Evolutionary conservation across 2,888 invertebrate species (phyloP), one percentile per base, ranked within the genome.

Genomic region (Tiliacea aurago): DNA sequence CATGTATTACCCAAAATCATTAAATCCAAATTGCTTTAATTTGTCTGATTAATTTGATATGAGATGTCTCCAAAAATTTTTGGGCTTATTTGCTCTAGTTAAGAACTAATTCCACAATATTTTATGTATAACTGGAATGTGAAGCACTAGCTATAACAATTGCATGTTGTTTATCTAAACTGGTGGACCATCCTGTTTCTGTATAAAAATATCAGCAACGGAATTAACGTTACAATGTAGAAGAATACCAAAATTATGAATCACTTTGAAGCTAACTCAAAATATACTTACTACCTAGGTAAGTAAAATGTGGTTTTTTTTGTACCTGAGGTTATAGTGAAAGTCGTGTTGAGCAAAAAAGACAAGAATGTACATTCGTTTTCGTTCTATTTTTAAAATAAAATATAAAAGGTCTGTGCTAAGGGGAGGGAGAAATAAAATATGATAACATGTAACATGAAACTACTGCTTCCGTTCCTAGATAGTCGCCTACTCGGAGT

Each of bases 381-480:
- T 23, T 23, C 2, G 43, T 45, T 78, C 51, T 78, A 61, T 79
- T 75, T 45, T 61, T 61, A 55, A 70, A 53, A 68, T 75, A 51
- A 78, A 70, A 53, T 23, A 23, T n/a, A 43, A 41, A 28, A 47
- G 28, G 10, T 51, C n/a, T 28, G 20, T 47, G 20, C 20, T 23
- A 45, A 37, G 61, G 53, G 53, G 43, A 37, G 37, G 41, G 28
- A 5, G 53, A 59, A 28, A 41, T 71, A 41, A 45, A 77, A 33
- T 20, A 69, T 37, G 23, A 45, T 59, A 51, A 33, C 13, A 45
- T 73, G 61, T 37, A 70, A 59, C n/a, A 3, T 61, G 66, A 70
- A 70, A 70, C 67, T 56, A 79, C 37, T 41, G 45, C 43, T 80
- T 73, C 56, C 66, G 45, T 76, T 59, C 55, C 59, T 43, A n/a